Base-by-base conservation (phyloP, 92 coral and sea anemone species). In the Heliopora coerulea region DNA sequence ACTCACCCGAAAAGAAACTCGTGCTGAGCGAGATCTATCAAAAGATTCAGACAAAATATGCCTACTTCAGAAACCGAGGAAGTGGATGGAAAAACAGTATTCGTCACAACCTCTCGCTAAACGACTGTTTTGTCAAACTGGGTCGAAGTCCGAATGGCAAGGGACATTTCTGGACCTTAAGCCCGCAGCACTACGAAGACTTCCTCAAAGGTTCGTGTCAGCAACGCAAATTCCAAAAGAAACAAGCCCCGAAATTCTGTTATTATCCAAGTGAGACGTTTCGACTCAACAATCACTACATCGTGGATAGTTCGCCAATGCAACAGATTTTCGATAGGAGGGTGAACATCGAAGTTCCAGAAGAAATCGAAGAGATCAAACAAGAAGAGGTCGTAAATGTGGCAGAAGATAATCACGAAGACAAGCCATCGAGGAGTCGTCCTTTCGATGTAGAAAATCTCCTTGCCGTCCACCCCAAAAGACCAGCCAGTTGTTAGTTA, bases 51-150 rank as follows among this genome's bases (percentile, higher is more conserved):
- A 86, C 88, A 1, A 90, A 88, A 54, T 91, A 89, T 54, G 91
- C 97, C 1, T 91, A 91, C 83, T 91, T 91, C 81, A 85, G 89
- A 72, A 91, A 88, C 78, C 90, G 90, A 63, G 97, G 97, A 13
- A 91, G 91, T 15, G 97, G 97, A n/a, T 91, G 97, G 97, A 84
- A 92, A 65, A 91, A 91, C 85, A 91, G 97, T 74, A 91, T 91
- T 54, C 86, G 97, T 8, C 97, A 91, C 49, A 91, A 91, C 40
- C 83, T 91, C 0, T 89, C 96, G 0, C 91, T 91, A 9, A 91
- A 91, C 68, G 97, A 91, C 68, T 91, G 97, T 68, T 91, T 91
- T 80, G 65, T 91, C 50, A 91, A 91, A 61, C 86, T 91, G 59
- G 97, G 97, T 52, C 89, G 97, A 56, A 91, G 97, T 77, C 97